Percentiles rank a stretch among this genome's conserved stretches.
Conservation (phyloP, 1,140 invertebrate species). For the Brachionus sp. region DNA sequence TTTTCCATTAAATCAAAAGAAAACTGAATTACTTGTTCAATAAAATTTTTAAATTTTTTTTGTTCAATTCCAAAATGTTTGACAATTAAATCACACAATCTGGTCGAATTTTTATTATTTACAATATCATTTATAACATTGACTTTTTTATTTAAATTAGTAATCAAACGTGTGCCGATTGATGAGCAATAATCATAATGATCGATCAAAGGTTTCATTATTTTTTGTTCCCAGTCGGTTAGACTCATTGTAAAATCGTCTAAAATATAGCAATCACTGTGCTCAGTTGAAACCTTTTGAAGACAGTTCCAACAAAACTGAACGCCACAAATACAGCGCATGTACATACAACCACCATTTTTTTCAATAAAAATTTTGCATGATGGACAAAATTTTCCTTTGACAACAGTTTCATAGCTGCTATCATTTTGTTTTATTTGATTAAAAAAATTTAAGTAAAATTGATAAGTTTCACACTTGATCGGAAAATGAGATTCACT, state of each 20-base stretch:
- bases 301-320: slow-evolving; percentile 28
- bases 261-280: not conserved
- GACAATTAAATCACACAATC: not conserved
- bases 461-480: not conserved
- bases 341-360: slow-evolving; percentile 14
- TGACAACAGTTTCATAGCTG: not conserved
- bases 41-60: not conserved
- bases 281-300: not conserved
- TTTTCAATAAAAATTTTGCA: slow-evolving; percentile 5
- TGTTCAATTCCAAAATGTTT: not conserved
- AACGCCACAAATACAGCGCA: slow-evolving; percentile 12
- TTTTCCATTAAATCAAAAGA: not conserved
- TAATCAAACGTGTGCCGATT: not conserved
- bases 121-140: not conserved
- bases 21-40: not conserved
- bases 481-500: not conserved
- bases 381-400: slow-evolving; percentile 14
- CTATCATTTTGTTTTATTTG: not conserved
- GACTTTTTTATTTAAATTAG: not conserved
- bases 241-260: not conserved
- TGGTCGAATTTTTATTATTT: not conserved
- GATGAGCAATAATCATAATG: not conserved
- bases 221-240: not conserved
- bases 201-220: not conserved
- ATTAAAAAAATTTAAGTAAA: not conserved